Evolutionary conservation across 1,140 invertebrate species (phyloP), one percentile per base, ranked within the genome.

Genomic region (Nasonia giraulti): DNA sequence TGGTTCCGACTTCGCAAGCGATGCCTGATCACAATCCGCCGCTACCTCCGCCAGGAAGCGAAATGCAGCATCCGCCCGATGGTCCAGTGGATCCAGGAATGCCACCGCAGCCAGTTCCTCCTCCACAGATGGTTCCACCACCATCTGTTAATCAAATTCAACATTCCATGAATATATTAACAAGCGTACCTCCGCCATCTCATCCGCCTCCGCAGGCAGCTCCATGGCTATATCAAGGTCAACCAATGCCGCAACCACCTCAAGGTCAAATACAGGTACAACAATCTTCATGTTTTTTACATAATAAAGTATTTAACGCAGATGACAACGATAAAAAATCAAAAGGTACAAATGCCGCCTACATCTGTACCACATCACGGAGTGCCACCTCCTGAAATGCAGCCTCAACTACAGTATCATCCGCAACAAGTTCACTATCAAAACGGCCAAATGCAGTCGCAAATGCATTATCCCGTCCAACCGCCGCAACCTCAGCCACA

Each of bases 101-200:
- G 11, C 88, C 89, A 14, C 92, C 92, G 7, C 92, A 92, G 82
- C 92, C 91, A 31, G 91, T 92, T 69, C 92, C 92, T 82, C 92
- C 92, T 10, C 92, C 92, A 3, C 91, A 92, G 86, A 93, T 93
- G 88, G 92, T 93, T 14, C 92, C 92, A 55, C 92, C 92, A 3
- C 92, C 92, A 37, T 88, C 87, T 7, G 87, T 89, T 23, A 89
- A 89, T 81, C 91, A 92, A 82, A 89, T 92, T 85, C 89, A 88
- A 74, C 91, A 91, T 87, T 89, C 91, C 80, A 91, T 92, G 89
- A 93, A 92, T 86, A 90, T 92, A 87, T 86, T 93, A 50, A 92
- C 92, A 0, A 92, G 90, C 82, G 90, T 93, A 69, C 92, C 92
- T 44, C 92, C 92, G 7, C 92, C 92, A 14, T 91, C 89, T 79